Conservation (phyloP, 2,888 invertebrate genomes). For the Punctoribates punctum region DNA sequence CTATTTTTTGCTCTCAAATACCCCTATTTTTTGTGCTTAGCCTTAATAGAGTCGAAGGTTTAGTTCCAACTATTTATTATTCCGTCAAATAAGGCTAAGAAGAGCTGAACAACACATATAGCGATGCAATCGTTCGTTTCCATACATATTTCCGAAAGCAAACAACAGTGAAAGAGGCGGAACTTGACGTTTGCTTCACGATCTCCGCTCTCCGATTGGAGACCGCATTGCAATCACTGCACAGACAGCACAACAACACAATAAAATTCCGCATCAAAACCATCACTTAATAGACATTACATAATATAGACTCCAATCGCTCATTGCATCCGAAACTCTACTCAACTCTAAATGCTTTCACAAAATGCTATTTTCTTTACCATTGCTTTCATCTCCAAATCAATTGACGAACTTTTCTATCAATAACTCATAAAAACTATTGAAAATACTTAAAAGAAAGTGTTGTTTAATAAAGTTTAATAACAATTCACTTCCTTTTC, state of each 20-base stretch:
- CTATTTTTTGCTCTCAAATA: constrained; percentile 1
- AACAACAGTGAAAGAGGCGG: constrained; percentile 34
- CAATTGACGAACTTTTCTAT: not conserved
- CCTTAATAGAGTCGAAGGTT: constrained; percentile 9
- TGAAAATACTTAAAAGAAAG: not conserved
- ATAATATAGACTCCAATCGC: not conserved
- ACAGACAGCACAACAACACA: not conserved
- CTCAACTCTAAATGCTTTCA: not conserved
- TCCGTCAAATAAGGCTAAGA: constrained; percentile 16
- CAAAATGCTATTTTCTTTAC: not conserved
- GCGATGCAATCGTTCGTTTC: constrained; percentile 23
- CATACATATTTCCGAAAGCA: constrained; percentile 34
- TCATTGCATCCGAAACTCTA: not conserved
- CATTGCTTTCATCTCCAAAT: not conserved
- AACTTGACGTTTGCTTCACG: constrained; percentile 28
- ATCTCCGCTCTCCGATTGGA: constrained; percentile 30
- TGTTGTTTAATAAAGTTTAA: not conserved
- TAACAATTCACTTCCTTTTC: not conserved
- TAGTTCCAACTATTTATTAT: constrained; percentile 28
- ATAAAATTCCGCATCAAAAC: constrained; percentile 19
- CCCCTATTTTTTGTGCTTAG: not conserved
- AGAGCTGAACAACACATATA: constrained; percentile 28
- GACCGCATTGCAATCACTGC: not conserved
- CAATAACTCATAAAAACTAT: not conserved
- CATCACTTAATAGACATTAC: constrained; percentile 12